phyloP scores from a whole-genome alignment of 1,140 invertebrate species.

The Hypothenemus hampei region DNA sequence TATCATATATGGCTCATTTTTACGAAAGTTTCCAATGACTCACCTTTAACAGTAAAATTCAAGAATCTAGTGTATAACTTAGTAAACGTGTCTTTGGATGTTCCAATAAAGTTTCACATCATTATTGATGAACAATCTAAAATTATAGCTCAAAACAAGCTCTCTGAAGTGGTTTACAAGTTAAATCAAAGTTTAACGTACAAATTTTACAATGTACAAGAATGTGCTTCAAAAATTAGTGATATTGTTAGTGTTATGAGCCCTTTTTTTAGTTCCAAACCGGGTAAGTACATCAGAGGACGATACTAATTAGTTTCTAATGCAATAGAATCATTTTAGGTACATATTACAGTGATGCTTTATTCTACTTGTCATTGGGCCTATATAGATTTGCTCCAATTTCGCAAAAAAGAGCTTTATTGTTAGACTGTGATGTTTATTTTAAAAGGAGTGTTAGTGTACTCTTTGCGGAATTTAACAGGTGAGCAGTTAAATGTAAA shows the following conservation, averaged over 20 bases:
- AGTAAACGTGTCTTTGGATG: constrained; percentile 40
- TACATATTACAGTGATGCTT: constrained; percentile 75
- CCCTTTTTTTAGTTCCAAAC: constrained; percentile 69
- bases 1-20: constrained; percentile 45
- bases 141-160: constrained; percentile 54
- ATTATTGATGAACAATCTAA: constrained; percentile 63
- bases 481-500: constrained; percentile 46
- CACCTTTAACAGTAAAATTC: constrained; percentile 40
- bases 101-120: constrained; percentile 60
- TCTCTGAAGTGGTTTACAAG: constrained; percentile 44
- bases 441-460: constrained; percentile 65
- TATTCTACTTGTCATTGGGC: constrained; percentile 77
- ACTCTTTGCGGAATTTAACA: constrained; percentile 64
- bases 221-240: constrained; percentile 55
- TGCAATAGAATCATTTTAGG: too few relatives aligned
- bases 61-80: constrained; percentile 40
- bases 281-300: constrained; percentile 45
- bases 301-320: too few relatives aligned
- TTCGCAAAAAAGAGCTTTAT: constrained; percentile 58
- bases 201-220: constrained; percentile 58
- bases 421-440: constrained; percentile 77
- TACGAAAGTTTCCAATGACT: constrained; percentile 41
- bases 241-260: constrained; percentile 66
- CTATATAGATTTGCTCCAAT: constrained; percentile 64
- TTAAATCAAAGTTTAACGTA: constrained; percentile 49